These are phyloP conservation scores for Ophioninae sp. DNA, from an alignment of 2,888 invertebrate genomes.

Conservation along the genomic window DNA sequence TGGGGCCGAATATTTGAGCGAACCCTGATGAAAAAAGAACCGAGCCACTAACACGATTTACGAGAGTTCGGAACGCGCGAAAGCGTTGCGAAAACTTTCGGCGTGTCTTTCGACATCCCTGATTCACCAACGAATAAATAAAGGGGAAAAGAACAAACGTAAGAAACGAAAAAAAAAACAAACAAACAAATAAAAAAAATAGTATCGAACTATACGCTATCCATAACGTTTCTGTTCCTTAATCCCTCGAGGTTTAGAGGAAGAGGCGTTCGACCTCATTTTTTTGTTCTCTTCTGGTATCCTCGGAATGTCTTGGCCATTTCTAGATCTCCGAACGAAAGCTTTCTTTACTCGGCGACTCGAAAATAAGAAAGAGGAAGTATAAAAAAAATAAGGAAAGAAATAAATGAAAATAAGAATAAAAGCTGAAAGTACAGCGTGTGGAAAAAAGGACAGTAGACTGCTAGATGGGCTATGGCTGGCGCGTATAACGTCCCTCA, in stretches of 20 bases:
- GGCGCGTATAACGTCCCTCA: constrained; percentile 55
- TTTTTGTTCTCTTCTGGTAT: constrained; percentile 45
- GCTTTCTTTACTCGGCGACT: constrained; percentile 21
- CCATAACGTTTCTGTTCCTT: constrained; percentile 43
- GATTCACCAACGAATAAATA: constrained; percentile 1
- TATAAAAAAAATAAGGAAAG: constrained; percentile 5
- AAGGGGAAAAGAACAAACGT: constrained; percentile 16
- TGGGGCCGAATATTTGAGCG: constrained; percentile 50
- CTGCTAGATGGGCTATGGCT: constrained; percentile 57
- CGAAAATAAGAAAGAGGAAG: constrained; percentile 14
- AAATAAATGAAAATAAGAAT: constrained; percentile 7
- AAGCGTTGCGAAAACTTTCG: constrained; percentile 11
- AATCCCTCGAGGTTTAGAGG: constrained; percentile 37
- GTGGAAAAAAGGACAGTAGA: constrained; percentile 49
- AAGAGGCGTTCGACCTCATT: constrained; percentile 62
- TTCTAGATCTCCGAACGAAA: constrained; percentile 46
- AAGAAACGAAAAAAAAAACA: too few relatives aligned
- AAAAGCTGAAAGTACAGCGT: constrained; percentile 18
- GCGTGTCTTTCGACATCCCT: not conserved
- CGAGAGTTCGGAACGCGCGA: not conserved
- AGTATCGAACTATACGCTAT: constrained; percentile 25
- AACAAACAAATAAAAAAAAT: not conserved
- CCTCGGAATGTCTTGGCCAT: constrained; percentile 45
- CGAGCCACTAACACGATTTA: not conserved
- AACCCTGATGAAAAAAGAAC: constrained; percentile 51